Evolutionary conservation across 64 coral and sea anemone genomes (phyloP).

Genomic region (Trachythela sp.): DNA sequence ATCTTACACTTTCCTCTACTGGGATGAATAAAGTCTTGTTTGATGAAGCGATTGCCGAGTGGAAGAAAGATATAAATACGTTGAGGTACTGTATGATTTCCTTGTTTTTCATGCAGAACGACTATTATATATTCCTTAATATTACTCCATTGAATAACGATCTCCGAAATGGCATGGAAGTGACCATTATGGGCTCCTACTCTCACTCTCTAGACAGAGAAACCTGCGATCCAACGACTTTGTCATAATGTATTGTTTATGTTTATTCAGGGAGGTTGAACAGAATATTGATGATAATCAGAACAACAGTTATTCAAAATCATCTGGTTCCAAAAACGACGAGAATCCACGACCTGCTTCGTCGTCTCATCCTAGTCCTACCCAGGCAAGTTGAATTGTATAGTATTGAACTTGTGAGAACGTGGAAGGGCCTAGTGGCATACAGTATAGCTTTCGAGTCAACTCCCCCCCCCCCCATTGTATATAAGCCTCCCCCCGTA

Average conservation of each 20-base stretch:
- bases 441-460: no score
- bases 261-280: neutral
- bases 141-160: no score
- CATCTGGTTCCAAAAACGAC: neutral
- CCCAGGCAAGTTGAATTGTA: neutral
- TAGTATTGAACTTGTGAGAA: no score
- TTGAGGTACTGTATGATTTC: neutral
- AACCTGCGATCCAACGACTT: no score
- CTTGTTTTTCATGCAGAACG: no score
- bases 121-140: no score
- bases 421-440: no score
- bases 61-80: neutral
- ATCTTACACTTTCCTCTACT: conserved; percentile 19
- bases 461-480: no score
- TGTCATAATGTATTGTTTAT: neutral
- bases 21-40: conserved; percentile 48
- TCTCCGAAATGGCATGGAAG: no score
- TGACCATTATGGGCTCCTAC: no score
- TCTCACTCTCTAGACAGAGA: no score
- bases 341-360: neutral
- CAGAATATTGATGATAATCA: neutral
- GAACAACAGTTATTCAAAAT: neutral
- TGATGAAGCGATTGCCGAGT: conserved; percentile 39
- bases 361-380: conserved; percentile 1
- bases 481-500: no score